phyloP scores from a whole-genome alignment of 2,888 invertebrate species.

The Nesidiocoris tenuis region DNA sequence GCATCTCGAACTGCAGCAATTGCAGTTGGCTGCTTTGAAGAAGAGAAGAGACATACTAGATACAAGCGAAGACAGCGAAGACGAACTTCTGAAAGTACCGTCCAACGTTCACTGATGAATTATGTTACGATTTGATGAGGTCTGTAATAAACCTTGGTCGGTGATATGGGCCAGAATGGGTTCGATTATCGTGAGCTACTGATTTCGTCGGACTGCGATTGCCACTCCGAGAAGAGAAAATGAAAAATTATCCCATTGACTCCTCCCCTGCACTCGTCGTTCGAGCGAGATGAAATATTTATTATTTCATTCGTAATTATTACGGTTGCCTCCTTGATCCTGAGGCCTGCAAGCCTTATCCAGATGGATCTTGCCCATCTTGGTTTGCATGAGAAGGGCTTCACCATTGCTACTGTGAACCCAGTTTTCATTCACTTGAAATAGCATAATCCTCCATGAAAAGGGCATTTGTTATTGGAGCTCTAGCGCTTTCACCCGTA shows the following conservation, averaged over 20 bases:
- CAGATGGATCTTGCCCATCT: no score
- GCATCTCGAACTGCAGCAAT: constrained; percentile 87
- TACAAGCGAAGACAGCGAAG: constrained; percentile 46
- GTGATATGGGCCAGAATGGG: neutral
- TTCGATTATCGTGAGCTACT: neutral
- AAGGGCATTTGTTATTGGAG: no score
- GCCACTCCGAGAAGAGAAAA: neutral
- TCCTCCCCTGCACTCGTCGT: no score
- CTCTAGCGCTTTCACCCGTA: no score
- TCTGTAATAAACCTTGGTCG: neutral
- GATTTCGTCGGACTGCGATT: neutral
- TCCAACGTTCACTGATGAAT: constrained; percentile 22
- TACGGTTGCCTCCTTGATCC: no score
- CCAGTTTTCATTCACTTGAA: no score
- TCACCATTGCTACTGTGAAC: no score
- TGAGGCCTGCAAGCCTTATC: no score
- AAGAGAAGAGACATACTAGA: constrained; percentile 53
- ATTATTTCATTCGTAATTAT: no score
- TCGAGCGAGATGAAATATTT: no score
- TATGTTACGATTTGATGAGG: neutral
- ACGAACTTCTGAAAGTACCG: constrained; percentile 39
- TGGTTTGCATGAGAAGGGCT: no score
- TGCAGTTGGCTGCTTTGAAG: constrained; percentile 69
- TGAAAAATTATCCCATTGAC: neutral
- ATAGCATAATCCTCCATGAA: no score